Base-by-base conservation (phyloP, 2,797 vertebrate genomes). In the Schizothorax lantsangensis region DNA sequence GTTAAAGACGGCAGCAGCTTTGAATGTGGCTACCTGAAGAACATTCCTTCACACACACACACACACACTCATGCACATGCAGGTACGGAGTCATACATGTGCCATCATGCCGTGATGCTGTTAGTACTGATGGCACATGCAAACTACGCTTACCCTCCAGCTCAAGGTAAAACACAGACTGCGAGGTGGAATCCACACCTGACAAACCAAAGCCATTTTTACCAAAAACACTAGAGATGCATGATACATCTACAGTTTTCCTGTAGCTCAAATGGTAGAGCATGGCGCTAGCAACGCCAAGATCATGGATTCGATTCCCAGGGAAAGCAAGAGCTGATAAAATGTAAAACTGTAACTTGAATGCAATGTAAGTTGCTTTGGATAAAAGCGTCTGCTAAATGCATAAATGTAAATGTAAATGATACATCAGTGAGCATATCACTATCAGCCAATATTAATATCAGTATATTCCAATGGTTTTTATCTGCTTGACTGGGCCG, bases 111-210 rank as follows among this genome's bases (percentile, higher is more conserved):
- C 17, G 17, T 30, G 62, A 78, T 40, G 17, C 45, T 30, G 26
- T 68, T 84, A 84, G 81, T 72, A 59, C 12, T 7, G 69, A 30
- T 64, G 54, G 72, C 78, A 73, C 47, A 84, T 23, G 78, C 64
- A 85, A 1, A 66, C 84, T 40, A 62, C 38, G 81, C 91, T 92
- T 92, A 92, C 91, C 91, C 86, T 92, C 83, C 83, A 89, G 88
- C 81, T 88, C 89, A 90, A 91, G 77, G 85, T 92, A 92, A 93
- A 93, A 92, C 59, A 92, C 88, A 88, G 92, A 92, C 69, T 92
- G 90, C 77, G 88, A 87, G 30, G 87, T 68, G 85, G 82, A 87
- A 88, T 89, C 89, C 88, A 89, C 47, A 92, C 90, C 90, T 89
- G 82, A 81, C 84, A 89, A 89, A 91, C 87, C 89, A 90, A 88